These are phyloP conservation scores for Acanthurus tractus DNA, from an alignment of 2,797 vertebrate genomes.

Conservation along the genomic window DNA sequence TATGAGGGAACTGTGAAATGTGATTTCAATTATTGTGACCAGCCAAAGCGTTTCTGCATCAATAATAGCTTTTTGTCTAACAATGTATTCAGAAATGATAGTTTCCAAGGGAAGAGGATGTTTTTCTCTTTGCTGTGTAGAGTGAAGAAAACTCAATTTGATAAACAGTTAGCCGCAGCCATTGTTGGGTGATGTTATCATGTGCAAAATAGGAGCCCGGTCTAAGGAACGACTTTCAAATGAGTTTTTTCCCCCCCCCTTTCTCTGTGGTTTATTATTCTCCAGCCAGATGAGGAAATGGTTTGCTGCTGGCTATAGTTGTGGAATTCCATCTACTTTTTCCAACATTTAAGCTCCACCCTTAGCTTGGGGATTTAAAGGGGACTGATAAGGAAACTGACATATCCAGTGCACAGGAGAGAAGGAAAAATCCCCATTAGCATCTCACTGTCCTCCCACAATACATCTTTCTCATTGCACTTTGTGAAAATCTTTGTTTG, in stretches of 20 bases:
- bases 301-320: conserved; percentile 58
- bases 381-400: conserved; percentile 56
- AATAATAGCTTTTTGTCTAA: conserved; percentile 72
- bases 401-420: conserved; percentile 41
- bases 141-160: conserved; percentile 70
- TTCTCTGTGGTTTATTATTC: conserved; percentile 54
- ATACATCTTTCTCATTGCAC: conserved; percentile 27
- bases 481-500: conserved; percentile 39
- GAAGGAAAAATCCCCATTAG: conserved; percentile 55
- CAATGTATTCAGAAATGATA: conserved; percentile 51
- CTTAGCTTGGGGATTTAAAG: conserved; percentile 52
- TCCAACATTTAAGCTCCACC: conserved; percentile 49
- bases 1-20: conserved; percentile 58
- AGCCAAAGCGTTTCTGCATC: conserved; percentile 66
- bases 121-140: conserved; percentile 45
- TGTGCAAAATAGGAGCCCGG: conserved; percentile 57
- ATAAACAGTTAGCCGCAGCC: conserved; percentile 63
- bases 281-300: conserved; percentile 53
- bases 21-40: conserved; percentile 67
- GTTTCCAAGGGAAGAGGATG: conserved; percentile 36
- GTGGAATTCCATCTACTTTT: conserved; percentile 53
- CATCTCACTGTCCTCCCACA: conserved; percentile 41
- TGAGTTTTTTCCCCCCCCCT: conserved; percentile 38
- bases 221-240: conserved; percentile 64
- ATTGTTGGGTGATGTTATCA: conserved; percentile 71